Conservation (phyloP, 2,113 vertebrate species). For the Perognathus longimembris region DNA sequence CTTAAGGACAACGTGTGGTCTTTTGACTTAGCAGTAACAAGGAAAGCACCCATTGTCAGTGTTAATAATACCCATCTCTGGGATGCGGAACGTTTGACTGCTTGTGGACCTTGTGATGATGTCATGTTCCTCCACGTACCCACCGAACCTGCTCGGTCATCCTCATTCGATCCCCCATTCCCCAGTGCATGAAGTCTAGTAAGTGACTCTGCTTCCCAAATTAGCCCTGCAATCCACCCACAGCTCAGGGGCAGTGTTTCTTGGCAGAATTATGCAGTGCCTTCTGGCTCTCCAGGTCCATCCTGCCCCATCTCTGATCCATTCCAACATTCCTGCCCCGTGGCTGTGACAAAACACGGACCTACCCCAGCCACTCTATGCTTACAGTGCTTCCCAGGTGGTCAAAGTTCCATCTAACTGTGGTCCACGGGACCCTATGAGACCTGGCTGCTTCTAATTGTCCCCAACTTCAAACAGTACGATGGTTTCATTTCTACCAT, state of each 20-base stretch:
- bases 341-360: background rate
- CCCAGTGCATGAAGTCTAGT: background rate
- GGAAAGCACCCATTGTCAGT: background rate
- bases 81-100: no score
- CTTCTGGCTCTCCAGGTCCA: background rate
- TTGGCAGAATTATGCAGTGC: rapidly evolving
- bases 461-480: background rate
- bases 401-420: background rate
- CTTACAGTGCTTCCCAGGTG: background rate
- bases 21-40: background rate
- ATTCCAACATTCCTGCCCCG: background rate
- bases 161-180: no score
- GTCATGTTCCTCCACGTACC: background rate
- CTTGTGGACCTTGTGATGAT: rapidly evolving
- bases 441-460: background rate
- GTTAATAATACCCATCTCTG: no score
- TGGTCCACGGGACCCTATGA: background rate
- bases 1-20: background rate
- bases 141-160: background rate
- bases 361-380: rapidly evolving
- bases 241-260: background rate
- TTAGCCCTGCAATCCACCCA: rapidly evolving
- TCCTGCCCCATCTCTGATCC: background rate
- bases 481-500: rapidly evolving
- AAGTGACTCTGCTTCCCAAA: background rate